phyloP scores from a whole-genome alignment of 2,113 vertebrate species.

The Plestiodon gilberti region DNA sequence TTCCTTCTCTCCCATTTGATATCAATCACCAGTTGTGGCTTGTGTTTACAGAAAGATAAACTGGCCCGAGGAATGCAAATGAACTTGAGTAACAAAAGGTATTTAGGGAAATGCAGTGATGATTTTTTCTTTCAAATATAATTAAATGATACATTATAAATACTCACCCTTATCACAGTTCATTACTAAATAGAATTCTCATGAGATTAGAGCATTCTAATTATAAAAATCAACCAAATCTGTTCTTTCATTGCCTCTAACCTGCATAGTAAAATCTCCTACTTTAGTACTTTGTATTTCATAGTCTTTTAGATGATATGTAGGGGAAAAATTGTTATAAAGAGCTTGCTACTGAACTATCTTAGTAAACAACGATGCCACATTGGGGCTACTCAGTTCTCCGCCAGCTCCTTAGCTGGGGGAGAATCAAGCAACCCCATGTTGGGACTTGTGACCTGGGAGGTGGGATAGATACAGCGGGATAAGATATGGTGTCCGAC shows the following conservation, averaged over 20 bases:
- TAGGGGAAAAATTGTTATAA: background rate
- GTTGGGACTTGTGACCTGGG: no score
- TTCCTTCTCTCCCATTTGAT: background rate
- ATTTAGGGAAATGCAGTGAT: background rate
- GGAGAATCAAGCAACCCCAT: no score
- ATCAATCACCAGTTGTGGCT: background rate
- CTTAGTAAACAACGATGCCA: background rate
- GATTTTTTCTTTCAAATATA: constrained; percentile 14
- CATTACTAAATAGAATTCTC: constrained; percentile 43
- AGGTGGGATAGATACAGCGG: no score
- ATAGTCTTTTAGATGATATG: background rate
- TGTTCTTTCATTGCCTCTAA: background rate
- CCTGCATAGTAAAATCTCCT: background rate
- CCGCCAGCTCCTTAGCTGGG: no score
- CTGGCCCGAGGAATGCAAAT: constrained; percentile 10
- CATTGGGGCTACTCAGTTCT: no score
- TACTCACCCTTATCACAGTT: constrained; percentile 15
- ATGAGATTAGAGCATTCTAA: constrained; percentile 33
- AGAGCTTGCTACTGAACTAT: background rate
- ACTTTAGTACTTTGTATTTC: background rate
- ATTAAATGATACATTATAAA: constrained; percentile 33
- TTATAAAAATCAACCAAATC: constrained; percentile 25
- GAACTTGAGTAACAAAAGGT: background rate
- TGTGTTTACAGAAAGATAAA: background rate
- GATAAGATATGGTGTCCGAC: no score